Conservation (phyloP, 2,888 invertebrate species). For the Eristalis intricaria region DNA sequence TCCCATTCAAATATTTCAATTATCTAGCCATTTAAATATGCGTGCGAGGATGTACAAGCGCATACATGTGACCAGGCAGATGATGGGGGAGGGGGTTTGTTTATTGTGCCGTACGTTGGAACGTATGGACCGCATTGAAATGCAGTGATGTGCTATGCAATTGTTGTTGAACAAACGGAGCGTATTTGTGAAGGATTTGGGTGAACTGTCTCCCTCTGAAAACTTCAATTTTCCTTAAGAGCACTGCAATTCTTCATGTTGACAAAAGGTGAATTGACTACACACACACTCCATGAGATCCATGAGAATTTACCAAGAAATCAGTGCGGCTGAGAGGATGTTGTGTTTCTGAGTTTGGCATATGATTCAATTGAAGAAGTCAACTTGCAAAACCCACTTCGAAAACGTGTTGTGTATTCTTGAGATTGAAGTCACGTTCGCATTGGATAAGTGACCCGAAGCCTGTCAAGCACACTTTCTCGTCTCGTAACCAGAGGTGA, state of each 20-base stretch:
- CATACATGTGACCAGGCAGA: not conserved
- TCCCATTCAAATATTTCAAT: conserved; percentile 70
- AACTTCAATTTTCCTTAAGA: no score
- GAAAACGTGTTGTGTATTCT: not conserved
- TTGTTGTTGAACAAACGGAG: conserved; percentile 32
- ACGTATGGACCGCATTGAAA: conserved; percentile 25
- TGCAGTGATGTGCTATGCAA: conserved; percentile 36
- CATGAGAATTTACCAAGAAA: no score
- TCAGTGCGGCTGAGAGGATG: not conserved
- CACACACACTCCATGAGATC: not conserved
- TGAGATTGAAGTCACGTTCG: not conserved
- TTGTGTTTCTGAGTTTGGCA: not conserved
- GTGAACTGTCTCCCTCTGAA: not conserved
- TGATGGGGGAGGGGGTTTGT: no score
- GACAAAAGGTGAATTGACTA: not conserved
- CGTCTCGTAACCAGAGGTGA: no score
- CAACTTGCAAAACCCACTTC: not conserved
- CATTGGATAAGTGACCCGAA: not conserved
- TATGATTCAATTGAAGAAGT: not conserved
- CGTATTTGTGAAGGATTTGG: not conserved
- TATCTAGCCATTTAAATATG: conserved; percentile 59
- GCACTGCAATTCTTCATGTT: no score
- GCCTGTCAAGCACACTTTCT: not conserved
- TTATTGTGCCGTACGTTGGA: conserved; percentile 8
- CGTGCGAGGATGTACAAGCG: not conserved